A percentile compares a stretch with the other conserved stretches of the same genome.
Evolutionary conservation across 2,113 vertebrate species (phyloP).

Genomic region (Pao palembangensis): DNA sequence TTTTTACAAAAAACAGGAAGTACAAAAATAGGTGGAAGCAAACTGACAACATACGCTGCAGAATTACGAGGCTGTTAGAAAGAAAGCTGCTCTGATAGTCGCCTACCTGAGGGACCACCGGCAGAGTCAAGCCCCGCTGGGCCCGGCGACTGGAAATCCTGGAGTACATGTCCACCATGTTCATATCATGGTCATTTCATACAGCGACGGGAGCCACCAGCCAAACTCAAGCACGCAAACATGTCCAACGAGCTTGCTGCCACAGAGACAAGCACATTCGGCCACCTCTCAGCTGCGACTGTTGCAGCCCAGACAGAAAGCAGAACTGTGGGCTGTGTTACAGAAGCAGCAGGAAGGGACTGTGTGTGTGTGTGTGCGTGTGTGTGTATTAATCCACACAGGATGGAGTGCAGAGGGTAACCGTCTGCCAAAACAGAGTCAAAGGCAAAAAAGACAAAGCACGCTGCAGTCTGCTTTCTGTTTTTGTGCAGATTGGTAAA

Average conservation of each 20-base stretch:
- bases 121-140: conserved; percentile 43
- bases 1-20: conserved; percentile 50
- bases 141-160: conserved; percentile 27
- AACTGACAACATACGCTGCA: too few species aligned
- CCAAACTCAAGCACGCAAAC: not conserved
- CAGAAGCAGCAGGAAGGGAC: conserved; percentile 62
- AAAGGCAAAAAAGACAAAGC: conserved; percentile 22
- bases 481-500: conserved; percentile 13
- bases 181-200: not conserved
- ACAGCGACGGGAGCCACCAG: conserved; percentile 13
- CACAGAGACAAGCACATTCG: conserved; percentile 6
- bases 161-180: conserved; percentile 67
- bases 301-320: conserved; percentile 62
- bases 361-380: conserved; percentile 20
- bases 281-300: conserved; percentile 48
- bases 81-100: too few species aligned
- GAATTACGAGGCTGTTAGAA: too few species aligned
- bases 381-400: conserved; percentile 21
- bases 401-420: conserved; percentile 46
- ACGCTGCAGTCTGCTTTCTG: conserved; percentile 46
- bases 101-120: conserved; percentile 55
- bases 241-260: not conserved
- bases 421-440: conserved; percentile 44
- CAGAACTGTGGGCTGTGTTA: conserved; percentile 66
- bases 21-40: too few species aligned